Conservation (phyloP, 2,888 invertebrate species). For the Gastrophysa polygoni region DNA sequence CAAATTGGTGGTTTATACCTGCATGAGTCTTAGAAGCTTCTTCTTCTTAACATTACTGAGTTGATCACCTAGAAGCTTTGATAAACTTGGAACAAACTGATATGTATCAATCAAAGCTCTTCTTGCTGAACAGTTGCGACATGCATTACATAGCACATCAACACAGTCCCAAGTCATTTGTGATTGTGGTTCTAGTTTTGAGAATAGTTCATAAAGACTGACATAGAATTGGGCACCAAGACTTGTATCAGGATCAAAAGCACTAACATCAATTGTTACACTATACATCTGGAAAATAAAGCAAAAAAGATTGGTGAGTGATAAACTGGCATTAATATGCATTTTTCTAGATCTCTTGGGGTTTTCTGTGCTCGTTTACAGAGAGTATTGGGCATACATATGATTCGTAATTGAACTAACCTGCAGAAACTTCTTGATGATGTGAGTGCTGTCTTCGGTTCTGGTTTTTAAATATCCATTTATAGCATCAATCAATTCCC, state of each 20-base stretch:
- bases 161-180: constrained; percentile 70
- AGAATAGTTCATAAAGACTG: constrained; percentile 69
- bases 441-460: constrained; percentile 37
- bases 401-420: constrained; percentile 27
- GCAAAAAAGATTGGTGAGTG: neutral
- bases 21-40: constrained; percentile 67
- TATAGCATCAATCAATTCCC: constrained; percentile 32
- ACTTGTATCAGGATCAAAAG: constrained; percentile 70
- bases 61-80: constrained; percentile 65
- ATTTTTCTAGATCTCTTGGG: too few relatives aligned
- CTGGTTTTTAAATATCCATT: constrained; percentile 39
- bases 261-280: constrained; percentile 67
- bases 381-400: too few relatives aligned
- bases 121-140: constrained; percentile 67
- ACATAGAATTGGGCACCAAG: constrained; percentile 72
- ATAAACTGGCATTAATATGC: too few relatives aligned
- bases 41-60: constrained; percentile 69
- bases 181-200: constrained; percentile 62
- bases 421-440: constrained; percentile 45
- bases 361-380: too few relatives aligned
- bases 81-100: constrained; percentile 71
- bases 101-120: constrained; percentile 71
- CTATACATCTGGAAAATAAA: constrained; percentile 65
- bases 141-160: constrained; percentile 68
- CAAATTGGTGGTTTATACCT: constrained; percentile 59